Evolutionary conservation across 2,888 invertebrate genomes (phyloP).

Genomic region (Noctua comes): DNA sequence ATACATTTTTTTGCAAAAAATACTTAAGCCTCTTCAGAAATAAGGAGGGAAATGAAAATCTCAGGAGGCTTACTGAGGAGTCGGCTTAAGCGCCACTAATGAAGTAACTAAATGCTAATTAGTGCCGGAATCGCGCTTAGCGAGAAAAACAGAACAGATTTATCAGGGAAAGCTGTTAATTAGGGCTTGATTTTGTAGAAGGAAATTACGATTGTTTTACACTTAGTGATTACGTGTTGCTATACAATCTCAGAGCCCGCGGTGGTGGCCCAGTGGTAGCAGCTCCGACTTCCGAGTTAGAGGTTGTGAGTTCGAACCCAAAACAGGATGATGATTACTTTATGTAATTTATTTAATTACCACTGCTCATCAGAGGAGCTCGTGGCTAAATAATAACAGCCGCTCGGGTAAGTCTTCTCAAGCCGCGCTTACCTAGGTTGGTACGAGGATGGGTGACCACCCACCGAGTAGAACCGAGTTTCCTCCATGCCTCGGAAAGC

Average conservation of each 20-base stretch:
- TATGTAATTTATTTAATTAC: neutral
- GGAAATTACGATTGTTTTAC: neutral
- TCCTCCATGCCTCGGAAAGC: no score
- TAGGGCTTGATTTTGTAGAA: conserved; percentile 5
- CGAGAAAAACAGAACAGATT: conserved; percentile 1
- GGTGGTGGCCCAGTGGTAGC: neutral
- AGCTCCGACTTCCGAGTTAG: neutral
- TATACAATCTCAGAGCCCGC: neutral
- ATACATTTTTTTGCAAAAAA: neutral
- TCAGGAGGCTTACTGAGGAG: conserved; percentile 28
- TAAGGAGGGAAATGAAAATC: conserved; percentile 16
- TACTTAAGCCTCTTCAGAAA: conserved; percentile 7
- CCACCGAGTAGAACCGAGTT: no score
- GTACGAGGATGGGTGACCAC: neutral
- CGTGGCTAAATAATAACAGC: neutral
- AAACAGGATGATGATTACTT: neutral
- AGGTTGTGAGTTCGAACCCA: neutral
- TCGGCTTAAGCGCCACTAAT: conserved; percentile 30
- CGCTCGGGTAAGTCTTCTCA: neutral
- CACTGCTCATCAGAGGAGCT: neutral
- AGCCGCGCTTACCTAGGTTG: neutral
- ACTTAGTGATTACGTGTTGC: neutral
- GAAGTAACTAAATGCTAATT: conserved; percentile 49
- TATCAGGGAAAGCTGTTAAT: neutral
- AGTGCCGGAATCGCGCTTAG: conserved; percentile 2